Evolutionary conservation across 2,888 invertebrate species (phyloP), one percentile per base, ranked within the genome.

Genomic region (Charanyca ferruginea): DNA sequence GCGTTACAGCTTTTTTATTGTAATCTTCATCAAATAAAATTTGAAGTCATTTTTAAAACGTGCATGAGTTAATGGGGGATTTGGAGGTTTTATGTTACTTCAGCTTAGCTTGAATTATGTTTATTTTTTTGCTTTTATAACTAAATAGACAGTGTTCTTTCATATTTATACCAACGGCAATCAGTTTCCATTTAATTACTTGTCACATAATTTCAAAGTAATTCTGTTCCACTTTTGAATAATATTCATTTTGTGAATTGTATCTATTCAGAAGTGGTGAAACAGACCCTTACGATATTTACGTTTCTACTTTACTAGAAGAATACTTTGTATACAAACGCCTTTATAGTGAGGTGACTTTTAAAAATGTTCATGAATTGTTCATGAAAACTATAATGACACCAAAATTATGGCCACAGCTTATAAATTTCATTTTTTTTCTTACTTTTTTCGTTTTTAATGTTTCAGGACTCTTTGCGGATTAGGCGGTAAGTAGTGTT

Each of bases 21-120:
- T 83, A 87, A 88, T 85, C 63, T 67, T 63, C 85, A 84, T 81
- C 81, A 84, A 85, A 85, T 84, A 85, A 85, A 87, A 85, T 83
- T 85, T 78, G 70, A 77, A 79, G 83, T 69, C 66, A 70, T 76
- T 81, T 84, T 80, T 76, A 67, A 77, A 66, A 73, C 66, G 74
- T 25, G 22, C 54, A 47, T 73, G 68, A 49, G 60, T 66, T 71
- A 68, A 66, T 71, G 67, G 60, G 18, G 64, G 72, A 64, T 79
- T 77, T 69, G 44, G 66, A 51, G 60, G 67, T 70, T 66, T 70
- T 65, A 74, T 77, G 66, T 25, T 51, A 52, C 18, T 35, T 55
- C 25, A 47, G 20, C 16, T 65, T 47, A 9, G 41, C 48, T 61
- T 41, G 20, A 5, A 25, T 6, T 16, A 41, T 47, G 13, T 22